Evolutionary conservation across 2,797 vertebrate species (phyloP), one percentile per base, ranked within the genome.

Genomic region (Leuciscus waleckii): DNA sequence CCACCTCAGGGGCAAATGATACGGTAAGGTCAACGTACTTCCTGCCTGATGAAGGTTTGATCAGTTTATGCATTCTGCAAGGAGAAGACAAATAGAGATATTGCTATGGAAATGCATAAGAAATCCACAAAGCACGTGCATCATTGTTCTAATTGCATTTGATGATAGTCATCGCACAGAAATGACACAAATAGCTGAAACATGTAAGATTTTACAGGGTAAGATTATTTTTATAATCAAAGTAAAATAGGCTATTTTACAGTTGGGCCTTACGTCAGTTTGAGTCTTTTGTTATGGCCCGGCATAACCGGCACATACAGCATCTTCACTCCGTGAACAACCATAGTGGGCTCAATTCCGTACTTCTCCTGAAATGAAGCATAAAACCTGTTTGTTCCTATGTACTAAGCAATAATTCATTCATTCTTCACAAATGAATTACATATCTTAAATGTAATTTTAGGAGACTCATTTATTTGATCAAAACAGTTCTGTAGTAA

Each of bases 281-380:
- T 99, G 67, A 99, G 93, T 92, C 98, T 96, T 94, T 99, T 99
- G 74, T 95, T 97, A 83, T 99, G 98, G 87, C 98, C 98, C 4
- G 98, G 98, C 97, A 99, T 98, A 90, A 99, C 95, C 78, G 98
- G 98, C 88, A 99, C 98, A 88, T 99, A 99, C 1, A 99, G 95
- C 98, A 99, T 99, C 94, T 99, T 99, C 86, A 99, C 98, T 84
- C 98, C 98, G 51, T 99, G 96, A n/a, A 99, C 97, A n/a, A 99
- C 98, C 98, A 99, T 99, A 1, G 96, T 97, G 81, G 98, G 98
- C 91, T 99, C 98, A 90, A 99, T 96, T 83, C 97, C 97, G 0
- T 99, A 99, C 87, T 98, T 97, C 84, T 98, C 98, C 98, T 99
- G 87, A 71, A 80, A 71, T 29, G 0, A 65, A 65, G 23, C 21